A percentile compares a stretch with the other conserved stretches of the same genome.
phyloP scores from a whole-genome alignment of 2,888 invertebrate genomes.

The Drosophila birchii region DNA sequence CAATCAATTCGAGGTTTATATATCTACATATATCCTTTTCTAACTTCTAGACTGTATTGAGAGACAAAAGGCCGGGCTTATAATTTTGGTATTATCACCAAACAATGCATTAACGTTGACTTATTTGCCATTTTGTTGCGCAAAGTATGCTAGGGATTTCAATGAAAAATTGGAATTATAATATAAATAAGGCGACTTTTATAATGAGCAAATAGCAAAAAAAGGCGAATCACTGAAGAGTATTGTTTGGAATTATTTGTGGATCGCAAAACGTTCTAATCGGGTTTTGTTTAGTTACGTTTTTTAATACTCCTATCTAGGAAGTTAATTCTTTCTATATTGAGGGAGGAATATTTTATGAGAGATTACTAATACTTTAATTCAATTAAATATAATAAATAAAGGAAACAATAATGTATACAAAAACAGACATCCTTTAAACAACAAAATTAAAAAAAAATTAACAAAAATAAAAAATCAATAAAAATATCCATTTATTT shows the following conservation, averaged over 20 bases:
- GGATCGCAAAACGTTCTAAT: conserved; percentile 3
- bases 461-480: too few species aligned
- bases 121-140: conserved; percentile 19
- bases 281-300: conserved; percentile 1
- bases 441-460: too few species aligned
- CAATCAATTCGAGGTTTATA: conserved; percentile 11
- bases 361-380: too few species aligned
- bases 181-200: conserved; percentile 26
- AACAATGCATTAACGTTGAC: conserved; percentile 19
- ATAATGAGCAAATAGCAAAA: conserved; percentile 27
- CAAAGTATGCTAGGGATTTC: conserved; percentile 53
- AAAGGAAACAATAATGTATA: too few species aligned
- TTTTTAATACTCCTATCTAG: not conserved
- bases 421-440: too few species aligned
- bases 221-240: not conserved
- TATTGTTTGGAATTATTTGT: conserved; percentile 50
- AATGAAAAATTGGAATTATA: conserved; percentile 36
- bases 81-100: conserved; percentile 39
- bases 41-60: conserved; percentile 7
- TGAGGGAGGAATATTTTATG: too few species aligned
- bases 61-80: conserved; percentile 19
- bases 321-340: not conserved
- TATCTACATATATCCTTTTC: not conserved
- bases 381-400: too few species aligned
- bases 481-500: too few species aligned